Base-by-base conservation (phyloP, 2,113 vertebrate species). In the Motacilla alba region DNA sequence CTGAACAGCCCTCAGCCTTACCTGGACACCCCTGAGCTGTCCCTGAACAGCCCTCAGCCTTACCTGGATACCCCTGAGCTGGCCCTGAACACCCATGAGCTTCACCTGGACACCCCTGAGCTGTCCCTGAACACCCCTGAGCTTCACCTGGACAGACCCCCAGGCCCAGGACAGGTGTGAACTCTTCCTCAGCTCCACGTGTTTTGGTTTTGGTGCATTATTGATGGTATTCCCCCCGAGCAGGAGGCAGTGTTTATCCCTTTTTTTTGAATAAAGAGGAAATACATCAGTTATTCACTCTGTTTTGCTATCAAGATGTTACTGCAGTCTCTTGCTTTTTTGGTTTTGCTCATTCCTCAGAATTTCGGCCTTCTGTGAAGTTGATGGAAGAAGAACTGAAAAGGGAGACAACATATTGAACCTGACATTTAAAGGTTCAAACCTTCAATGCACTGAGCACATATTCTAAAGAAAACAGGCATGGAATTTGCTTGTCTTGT, bases 351-450 rank as follows among this genome's bases (percentile, higher is more conserved):
- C 44, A 6, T 64, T 88, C 58, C 87, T 93, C 37, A 39, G 52
- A 74, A 87, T 90, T 92, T 89, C 62, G 22, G 43, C 63, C 27
- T 79, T 67, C 79, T 86, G 0, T 78, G 85, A 67, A 86, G 85
- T 8, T 95, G 89, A 73, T 1, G 10, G 81, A 93, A 81, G 43
- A 58, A 83, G 68, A 91, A 74, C 64, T 86, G 75, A 62, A 94
- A 90, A 90, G 63, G 63, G 50, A 90, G 47, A 89, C 31, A 89
- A 46, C 5, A 3, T 73, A 76, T 89, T 55, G 58, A 83, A 91
- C 60, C 77, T 95, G 88, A 87, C 64, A 95, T 96, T 89, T 96
- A 83, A 95, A 95, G 41, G 77, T 74, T 85, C 82, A 94, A 56
- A 87, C 39, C 33, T 80, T 93, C 95, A 52, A 2, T 7, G 14